phyloP scores from a whole-genome alignment of 2,888 invertebrate species.

The Dione juno region DNA sequence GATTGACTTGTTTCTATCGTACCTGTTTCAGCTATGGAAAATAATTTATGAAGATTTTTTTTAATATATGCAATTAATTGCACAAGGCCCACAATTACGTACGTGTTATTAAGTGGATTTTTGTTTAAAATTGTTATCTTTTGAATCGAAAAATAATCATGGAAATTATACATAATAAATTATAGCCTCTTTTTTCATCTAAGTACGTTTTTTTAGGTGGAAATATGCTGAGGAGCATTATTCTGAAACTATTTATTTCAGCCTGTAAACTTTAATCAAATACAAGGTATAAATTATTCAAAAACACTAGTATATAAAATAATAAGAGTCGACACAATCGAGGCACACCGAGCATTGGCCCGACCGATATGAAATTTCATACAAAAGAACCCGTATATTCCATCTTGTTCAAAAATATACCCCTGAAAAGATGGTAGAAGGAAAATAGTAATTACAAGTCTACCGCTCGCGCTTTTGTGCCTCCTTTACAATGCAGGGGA shows the following conservation, averaged over 20 bases:
- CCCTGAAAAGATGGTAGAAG: slow-evolving; percentile 75
- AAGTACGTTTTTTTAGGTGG: too few relatives aligned
- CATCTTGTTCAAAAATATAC: slow-evolving; percentile 77
- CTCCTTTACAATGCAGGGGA: slow-evolving; percentile 74
- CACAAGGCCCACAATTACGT: too few relatives aligned
- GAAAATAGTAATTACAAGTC: slow-evolving; percentile 83
- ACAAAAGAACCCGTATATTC: slow-evolving; percentile 69
- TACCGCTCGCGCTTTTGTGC: slow-evolving; percentile 72
- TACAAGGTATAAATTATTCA: slow-evolving; percentile 7
- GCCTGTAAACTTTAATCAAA: not conserved
- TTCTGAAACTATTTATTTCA: not conserved
- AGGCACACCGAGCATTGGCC: slow-evolving; percentile 47
- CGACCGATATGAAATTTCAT: slow-evolving; percentile 60
- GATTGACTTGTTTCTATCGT: too few relatives aligned
- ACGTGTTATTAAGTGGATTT: too few relatives aligned
- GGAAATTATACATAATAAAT: too few relatives aligned
- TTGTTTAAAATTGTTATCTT: too few relatives aligned
- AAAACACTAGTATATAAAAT: slow-evolving; percentile 38
- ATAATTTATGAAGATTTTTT: too few relatives aligned
- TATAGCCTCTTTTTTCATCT: too few relatives aligned
- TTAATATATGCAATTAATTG: too few relatives aligned
- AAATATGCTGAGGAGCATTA: too few relatives aligned
- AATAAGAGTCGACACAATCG: slow-evolving; percentile 43
- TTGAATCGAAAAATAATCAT: too few relatives aligned
- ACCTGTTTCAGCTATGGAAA: too few relatives aligned